Evolutionary conservation across 2,888 invertebrate species (phyloP).

Genomic region (Lacanobia oleracea): DNA sequence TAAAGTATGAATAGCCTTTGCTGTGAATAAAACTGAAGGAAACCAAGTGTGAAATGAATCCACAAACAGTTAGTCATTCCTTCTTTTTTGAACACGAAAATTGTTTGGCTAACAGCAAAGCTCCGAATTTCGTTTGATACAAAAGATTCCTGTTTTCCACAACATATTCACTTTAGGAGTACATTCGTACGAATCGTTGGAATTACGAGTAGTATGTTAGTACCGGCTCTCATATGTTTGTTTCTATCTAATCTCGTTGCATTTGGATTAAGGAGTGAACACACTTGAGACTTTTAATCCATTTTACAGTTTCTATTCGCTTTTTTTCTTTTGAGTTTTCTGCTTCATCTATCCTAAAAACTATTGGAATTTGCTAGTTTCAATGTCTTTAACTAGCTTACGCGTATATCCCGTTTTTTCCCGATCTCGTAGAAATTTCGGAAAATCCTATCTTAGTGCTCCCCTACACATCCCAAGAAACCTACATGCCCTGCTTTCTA

Average conservation of each 20-base stretch:
- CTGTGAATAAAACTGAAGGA: conserved; percentile 54
- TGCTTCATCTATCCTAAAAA: neutral
- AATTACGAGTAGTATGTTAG: conserved; percentile 24
- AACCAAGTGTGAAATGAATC: conserved; percentile 65
- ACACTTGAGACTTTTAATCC: neutral
- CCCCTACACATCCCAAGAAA: no score
- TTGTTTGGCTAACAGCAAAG: conserved; percentile 55
- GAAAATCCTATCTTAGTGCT: no score
- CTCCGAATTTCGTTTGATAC: conserved; percentile 49
- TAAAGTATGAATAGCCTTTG: conserved; percentile 48
- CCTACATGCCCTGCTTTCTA: no score
- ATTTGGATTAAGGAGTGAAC: conserved; percentile 4
- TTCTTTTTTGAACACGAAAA: conserved; percentile 58
- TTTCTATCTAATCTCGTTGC: conserved; percentile 13
- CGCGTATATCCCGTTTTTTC: no score
- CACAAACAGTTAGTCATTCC: conserved; percentile 55
- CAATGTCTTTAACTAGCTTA: no score
- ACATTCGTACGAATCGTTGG: conserved; percentile 14
- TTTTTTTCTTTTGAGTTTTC: neutral
- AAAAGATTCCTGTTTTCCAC: conserved; percentile 44
- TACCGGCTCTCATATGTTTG: neutral
- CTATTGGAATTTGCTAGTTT: no score
- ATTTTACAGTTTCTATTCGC: neutral
- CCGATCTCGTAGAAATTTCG: no score
- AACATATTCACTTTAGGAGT: conserved; percentile 39